A percentile compares a stretch with the other conserved stretches of the same genome.
These are phyloP conservation scores for Neogale vison DNA, from an alignment of 2,113 vertebrate genomes.

Conservation along the genomic window DNA sequence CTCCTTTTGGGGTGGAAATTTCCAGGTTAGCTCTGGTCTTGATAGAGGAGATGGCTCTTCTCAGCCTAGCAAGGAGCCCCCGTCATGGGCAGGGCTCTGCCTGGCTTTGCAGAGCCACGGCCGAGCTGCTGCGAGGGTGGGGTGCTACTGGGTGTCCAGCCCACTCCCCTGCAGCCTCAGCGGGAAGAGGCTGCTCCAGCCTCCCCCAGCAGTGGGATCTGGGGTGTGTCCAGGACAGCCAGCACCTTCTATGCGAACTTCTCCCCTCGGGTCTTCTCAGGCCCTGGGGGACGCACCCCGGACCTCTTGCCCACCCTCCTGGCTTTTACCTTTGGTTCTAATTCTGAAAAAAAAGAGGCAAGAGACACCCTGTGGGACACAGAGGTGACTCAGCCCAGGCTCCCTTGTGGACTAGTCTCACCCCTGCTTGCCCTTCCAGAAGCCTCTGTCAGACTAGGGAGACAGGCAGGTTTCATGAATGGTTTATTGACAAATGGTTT, in stretches of 20 bases:
- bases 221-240: accelerated
- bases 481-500: slow-evolving; percentile 35
- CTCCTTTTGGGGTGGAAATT: not conserved
- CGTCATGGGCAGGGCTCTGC: accelerated
- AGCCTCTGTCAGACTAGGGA: not conserved
- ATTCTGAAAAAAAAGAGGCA: not conserved
- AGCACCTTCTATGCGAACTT: accelerated
- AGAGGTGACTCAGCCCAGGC: accelerated
- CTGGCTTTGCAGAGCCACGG: accelerated
- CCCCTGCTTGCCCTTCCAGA: not conserved
- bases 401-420: accelerated
- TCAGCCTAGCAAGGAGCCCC: not conserved
- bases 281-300: no score
- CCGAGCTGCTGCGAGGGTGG: not conserved
- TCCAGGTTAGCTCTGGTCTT: not conserved
- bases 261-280: not conserved
- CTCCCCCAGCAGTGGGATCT: not conserved
- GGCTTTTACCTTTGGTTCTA: not conserved
- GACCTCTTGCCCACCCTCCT: not conserved
- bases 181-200: accelerated
- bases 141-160: accelerated
- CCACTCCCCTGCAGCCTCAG: not conserved
- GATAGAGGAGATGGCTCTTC: not conserved
- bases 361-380: accelerated
- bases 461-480: accelerated